Evolutionary conservation across 37 sponge, comb jelly and placozoan genomes (phyloP).

Genomic region (Halisarca cf. caerulea): DNA sequence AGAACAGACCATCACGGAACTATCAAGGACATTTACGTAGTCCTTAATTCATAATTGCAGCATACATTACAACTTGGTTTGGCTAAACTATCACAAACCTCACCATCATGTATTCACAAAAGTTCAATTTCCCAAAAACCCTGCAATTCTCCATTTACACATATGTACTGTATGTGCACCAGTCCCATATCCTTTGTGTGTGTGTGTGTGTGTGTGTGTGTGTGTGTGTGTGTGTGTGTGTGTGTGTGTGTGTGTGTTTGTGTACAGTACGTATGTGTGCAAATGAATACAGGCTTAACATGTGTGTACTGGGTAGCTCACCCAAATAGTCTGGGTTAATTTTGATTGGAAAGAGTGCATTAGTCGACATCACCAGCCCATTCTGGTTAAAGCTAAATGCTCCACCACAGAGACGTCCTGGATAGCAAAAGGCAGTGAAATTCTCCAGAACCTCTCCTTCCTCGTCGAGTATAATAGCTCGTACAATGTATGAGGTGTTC

Average conservation of each 20-base stretch:
- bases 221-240: neutral
- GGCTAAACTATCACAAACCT: no score
- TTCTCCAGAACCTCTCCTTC: constrained; percentile 13
- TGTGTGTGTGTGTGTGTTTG: no score
- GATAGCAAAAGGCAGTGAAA: constrained; percentile 48
- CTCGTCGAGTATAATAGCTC: neutral
- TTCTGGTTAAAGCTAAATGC: constrained; percentile 50
- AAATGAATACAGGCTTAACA: neutral
- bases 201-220: no score
- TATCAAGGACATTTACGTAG: no score
- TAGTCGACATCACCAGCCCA: constrained; percentile 21
- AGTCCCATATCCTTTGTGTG: no score
- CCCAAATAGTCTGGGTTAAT: neutral
- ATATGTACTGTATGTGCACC: no score
- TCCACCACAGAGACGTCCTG: constrained; percentile 49
- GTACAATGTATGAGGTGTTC: constrained; percentile 26
- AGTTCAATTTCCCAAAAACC: no score
- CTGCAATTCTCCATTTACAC: no score
- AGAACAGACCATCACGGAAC: neutral
- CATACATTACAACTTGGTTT: no score
- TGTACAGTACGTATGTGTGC: neutral
- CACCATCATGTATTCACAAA: no score
- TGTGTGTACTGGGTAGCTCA: no score
- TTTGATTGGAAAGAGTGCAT: constrained; percentile 54
- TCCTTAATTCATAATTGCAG: no score